These are phyloP conservation scores for Diorhabda carinulata DNA, from an alignment of 1,140 invertebrate genomes.

Conservation along the genomic window DNA sequence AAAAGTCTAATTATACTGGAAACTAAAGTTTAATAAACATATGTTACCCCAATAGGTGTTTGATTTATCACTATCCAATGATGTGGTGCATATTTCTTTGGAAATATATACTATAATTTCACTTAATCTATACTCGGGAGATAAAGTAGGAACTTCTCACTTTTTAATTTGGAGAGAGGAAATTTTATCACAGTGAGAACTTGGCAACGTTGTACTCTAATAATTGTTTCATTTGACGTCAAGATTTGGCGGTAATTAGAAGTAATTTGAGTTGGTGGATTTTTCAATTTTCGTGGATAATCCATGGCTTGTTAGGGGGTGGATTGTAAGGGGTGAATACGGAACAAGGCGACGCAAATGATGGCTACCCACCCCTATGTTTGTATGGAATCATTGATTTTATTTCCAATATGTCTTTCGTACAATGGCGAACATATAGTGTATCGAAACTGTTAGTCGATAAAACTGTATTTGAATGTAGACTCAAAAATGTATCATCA, in stretches of 20 bases:
- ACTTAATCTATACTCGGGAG: no score
- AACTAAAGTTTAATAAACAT: no score
- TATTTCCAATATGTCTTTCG: conserved; percentile 27
- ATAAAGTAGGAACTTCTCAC: no score
- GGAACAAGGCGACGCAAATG: conserved; percentile 4
- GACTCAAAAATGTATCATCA: no score
- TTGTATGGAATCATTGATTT: conserved; percentile 25
- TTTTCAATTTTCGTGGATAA: conserved; percentile 16
- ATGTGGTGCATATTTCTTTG: no score
- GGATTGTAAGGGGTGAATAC: conserved; percentile 1
- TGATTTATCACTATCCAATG: no score
- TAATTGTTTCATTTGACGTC: conserved; percentile 27
- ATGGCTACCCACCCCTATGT: conserved; percentile 19
- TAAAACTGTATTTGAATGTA: not conserved
- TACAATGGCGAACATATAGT: conserved; percentile 26
- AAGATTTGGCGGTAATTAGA: conserved; percentile 31
- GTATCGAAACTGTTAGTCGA: not conserved
- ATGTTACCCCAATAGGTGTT: no score
- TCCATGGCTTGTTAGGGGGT: conserved; percentile 8
- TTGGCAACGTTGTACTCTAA: not conserved
- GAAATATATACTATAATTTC: no score
- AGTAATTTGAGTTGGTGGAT: not conserved
- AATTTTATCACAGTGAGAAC: not conserved
- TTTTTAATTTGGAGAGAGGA: no score
- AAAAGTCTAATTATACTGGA: no score